Conservation (phyloP, 2,113 vertebrate species). For the Sminthopsis crassicaudata region DNA sequence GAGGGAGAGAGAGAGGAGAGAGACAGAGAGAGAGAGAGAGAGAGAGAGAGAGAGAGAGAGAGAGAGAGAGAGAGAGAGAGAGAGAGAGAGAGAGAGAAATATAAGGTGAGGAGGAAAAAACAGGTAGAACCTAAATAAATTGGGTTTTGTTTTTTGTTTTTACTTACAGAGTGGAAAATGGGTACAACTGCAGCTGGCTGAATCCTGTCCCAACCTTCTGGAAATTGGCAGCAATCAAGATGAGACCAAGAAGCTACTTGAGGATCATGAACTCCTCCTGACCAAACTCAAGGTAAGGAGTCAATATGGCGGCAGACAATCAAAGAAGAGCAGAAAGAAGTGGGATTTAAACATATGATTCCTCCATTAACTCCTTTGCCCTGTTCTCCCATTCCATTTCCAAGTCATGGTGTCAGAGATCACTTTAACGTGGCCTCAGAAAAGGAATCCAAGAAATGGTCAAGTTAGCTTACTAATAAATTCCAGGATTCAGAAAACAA, state of each 20-base stretch:
- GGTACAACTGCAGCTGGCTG: slow-evolving; percentile 91
- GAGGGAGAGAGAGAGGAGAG: too few species aligned
- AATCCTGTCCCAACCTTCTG: slow-evolving; percentile 91
- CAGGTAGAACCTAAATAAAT: slow-evolving; percentile 62
- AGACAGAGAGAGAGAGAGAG: too few species aligned
- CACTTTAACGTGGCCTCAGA: neutral
- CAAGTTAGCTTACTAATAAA: neutral
- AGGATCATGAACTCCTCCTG: slow-evolving; percentile 91
- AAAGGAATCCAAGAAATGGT: neutral
- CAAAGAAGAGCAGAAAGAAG: neutral
- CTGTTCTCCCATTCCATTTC: neutral
- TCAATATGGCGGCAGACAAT: neutral
- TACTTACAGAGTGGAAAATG: slow-evolving; percentile 89
- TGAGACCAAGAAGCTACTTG: slow-evolving; percentile 89
- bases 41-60: too few species aligned
- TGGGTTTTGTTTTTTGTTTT: slow-evolving; percentile 57
- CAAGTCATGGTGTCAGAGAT: neutral
- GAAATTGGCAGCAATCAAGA: slow-evolving; percentile 93
- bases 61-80: neutral
- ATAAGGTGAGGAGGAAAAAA: slow-evolving; percentile 27
- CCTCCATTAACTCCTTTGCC: neutral
- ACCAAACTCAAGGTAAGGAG: slow-evolving; percentile 91
- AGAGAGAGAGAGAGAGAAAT: neutral
- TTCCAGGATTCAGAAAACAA: neutral
- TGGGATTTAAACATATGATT: neutral